Evolutionary conservation across 1,140 invertebrate genomes (phyloP), one percentile per base, ranked within the genome.

Genomic region (Brachionus calyciflorus): DNA sequence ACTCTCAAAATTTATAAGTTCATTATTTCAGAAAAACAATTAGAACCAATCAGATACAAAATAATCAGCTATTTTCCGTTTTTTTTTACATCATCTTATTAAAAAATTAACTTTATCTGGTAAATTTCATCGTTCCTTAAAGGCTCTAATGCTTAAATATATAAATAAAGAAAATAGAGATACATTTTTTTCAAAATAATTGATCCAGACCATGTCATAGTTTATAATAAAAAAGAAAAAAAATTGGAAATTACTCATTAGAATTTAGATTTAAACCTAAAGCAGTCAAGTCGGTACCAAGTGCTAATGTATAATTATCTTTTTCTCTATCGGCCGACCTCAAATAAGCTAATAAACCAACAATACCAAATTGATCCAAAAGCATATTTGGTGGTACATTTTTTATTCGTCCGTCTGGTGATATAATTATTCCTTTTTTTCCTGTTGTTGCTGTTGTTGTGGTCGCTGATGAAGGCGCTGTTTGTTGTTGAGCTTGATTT

Each of bases 191-290:
- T n/a, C n/a, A n/a, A n/a, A n/a, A n/a, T n/a, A n/a, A n/a, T n/a
- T n/a, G n/a, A n/a, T n/a, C n/a, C n/a, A n/a, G n/a, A n/a, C n/a
- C n/a, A n/a, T n/a, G n/a, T n/a, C n/a, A n/a, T n/a, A n/a, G n/a
- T n/a, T n/a, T n/a, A n/a, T n/a, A n/a, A n/a, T n/a, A n/a, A 17
- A 28, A 40, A 41, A 77, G 44, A 14, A 49, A 21, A 46, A n/a
- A 17, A 2, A 21, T 46, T 24, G 26, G 14, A 68, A 30, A 68
- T 21, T 83, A 88, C 87, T 98, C 95, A 26, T 93, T 91, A 79
- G 94, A 96, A 86, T 97, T 98, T 79, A 99, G 89, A 89, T 99
- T 98, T 80, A 99, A 88, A 78, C 96, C 96, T 78, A 99, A 87
- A 48, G 94, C 94, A 19, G 95, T 98, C 79, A 99, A 88, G 87